Conservation (phyloP, 2,888 invertebrate genomes). For the Caenorhabditis macrosperma region DNA sequence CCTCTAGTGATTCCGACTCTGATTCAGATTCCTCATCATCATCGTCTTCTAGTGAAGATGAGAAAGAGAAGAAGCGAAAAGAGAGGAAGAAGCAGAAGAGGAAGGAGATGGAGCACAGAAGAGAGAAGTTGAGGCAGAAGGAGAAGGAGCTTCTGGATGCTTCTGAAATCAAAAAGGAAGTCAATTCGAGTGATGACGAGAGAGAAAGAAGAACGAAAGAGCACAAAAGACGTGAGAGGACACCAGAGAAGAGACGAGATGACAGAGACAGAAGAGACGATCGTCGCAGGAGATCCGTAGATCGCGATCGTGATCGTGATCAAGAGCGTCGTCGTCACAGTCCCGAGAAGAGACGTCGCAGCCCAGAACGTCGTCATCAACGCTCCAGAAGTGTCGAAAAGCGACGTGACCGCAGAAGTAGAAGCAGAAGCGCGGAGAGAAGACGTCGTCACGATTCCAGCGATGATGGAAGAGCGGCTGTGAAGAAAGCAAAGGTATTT, state of each 20-base stretch:
- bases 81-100: constrained; percentile 43
- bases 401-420: neutral
- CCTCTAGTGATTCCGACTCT: constrained; percentile 37
- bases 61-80: constrained; percentile 37
- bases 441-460: constrained; percentile 35
- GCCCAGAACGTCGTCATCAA: constrained; percentile 24
- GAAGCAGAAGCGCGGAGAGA: constrained; percentile 26
- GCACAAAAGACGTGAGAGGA: neutral
- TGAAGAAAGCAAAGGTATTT: constrained; percentile 18
- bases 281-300: neutral
- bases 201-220: too few species aligned
- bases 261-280: constrained; percentile 15
- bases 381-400: constrained; percentile 22
- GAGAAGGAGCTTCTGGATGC: constrained; percentile 32
- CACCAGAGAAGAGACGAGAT: neutral
- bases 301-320: neutral
- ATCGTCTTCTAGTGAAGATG: constrained; percentile 54
- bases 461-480: constrained; percentile 1
- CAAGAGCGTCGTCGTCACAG: constrained; percentile 15
- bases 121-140: constrained; percentile 31
- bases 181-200: constrained; percentile 28
- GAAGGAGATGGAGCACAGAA: constrained; percentile 45
- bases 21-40: constrained; percentile 40
- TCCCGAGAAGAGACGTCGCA: neutral
- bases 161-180: constrained; percentile 37